These are phyloP conservation scores for Enoplosus armatus DNA, from an alignment of 2,797 vertebrate species.

Conservation along the genomic window DNA sequence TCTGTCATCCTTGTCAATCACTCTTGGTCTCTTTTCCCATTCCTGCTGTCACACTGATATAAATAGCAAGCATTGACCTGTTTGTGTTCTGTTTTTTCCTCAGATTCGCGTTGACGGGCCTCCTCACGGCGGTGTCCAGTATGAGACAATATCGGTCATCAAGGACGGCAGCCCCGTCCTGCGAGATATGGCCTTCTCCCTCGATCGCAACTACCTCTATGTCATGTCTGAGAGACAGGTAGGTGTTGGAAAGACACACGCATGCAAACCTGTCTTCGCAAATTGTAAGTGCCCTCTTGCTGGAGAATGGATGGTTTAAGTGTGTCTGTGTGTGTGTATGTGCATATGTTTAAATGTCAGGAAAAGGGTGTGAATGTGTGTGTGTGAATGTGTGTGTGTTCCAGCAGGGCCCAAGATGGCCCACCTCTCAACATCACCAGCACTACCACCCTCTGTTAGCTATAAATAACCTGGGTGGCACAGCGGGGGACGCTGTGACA, in stretches of 20 bases:
- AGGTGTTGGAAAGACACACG: conserved; percentile 22
- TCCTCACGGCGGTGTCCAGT: conserved; percentile 92
- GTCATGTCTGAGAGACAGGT: conserved; percentile 98
- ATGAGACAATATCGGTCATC: conserved; percentile 92
- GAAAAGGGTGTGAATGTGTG: conserved; percentile 20
- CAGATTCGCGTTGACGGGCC: conserved; percentile 97
- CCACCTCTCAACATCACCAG: conserved; percentile 66
- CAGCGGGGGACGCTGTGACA: conserved; percentile 73
- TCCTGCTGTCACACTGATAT: conserved; percentile 46
- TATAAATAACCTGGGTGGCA: conserved; percentile 81
- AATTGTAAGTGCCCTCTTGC: background rate
- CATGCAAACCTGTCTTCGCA: background rate
- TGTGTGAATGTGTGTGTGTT: conserved; percentile 37
- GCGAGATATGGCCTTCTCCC: conserved; percentile 97
- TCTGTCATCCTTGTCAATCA: conserved; percentile 69
- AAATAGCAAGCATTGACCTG: conserved; percentile 67
- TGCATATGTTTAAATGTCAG: conserved; percentile 50
- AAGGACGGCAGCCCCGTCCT: conserved; percentile 94
- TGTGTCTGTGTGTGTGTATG: conserved; percentile 4
- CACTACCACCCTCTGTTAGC: conserved; percentile 64
- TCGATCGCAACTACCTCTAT: conserved; percentile 92
- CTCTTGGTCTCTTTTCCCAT: conserved; percentile 9
- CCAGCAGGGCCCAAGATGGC: conserved; percentile 49
- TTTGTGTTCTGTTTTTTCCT: conserved; percentile 48
- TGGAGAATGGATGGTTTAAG: conserved; percentile 11